Conservation (phyloP, 1,140 invertebrate genomes). For the Saxidomus purpurata region DNA sequence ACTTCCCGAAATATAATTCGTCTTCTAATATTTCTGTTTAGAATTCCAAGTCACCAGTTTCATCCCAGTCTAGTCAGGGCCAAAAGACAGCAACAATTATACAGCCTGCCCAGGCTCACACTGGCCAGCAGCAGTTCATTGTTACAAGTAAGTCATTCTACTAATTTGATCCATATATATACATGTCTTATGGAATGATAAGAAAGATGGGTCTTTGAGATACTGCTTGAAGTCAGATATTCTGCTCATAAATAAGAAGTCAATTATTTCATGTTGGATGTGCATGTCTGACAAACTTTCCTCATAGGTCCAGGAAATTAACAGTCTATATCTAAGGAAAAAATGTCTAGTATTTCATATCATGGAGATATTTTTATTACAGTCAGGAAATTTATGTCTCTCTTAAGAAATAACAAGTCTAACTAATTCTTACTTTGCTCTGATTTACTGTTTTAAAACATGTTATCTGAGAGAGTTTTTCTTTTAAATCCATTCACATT, state of each 20-base stretch:
- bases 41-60: constrained; percentile 66
- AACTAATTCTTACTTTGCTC: too few relatives aligned
- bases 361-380: not conserved
- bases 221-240: not conserved
- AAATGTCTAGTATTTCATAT: not conserved
- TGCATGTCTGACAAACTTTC: not conserved
- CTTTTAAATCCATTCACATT: too few relatives aligned
- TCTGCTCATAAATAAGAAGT: not conserved
- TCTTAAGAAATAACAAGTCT: too few relatives aligned
- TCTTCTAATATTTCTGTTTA: too few relatives aligned
- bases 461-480: too few relatives aligned
- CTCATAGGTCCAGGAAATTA: not conserved
- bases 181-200: too few relatives aligned
- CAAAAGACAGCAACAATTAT: constrained; percentile 84
- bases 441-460: too few relatives aligned
- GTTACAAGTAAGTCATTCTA: constrained; percentile 86
- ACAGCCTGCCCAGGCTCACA: constrained; percentile 82
- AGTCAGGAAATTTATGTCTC: not conserved
- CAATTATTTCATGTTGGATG: not conserved
- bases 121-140: constrained; percentile 84
- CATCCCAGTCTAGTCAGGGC: constrained; percentile 59
- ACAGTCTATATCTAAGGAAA: not conserved
- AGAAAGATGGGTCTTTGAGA: too few relatives aligned
- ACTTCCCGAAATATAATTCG: too few relatives aligned
- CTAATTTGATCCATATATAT: too few relatives aligned